Base-by-base conservation (phyloP, 2,888 invertebrate species). In the Rhingia rostrata region DNA sequence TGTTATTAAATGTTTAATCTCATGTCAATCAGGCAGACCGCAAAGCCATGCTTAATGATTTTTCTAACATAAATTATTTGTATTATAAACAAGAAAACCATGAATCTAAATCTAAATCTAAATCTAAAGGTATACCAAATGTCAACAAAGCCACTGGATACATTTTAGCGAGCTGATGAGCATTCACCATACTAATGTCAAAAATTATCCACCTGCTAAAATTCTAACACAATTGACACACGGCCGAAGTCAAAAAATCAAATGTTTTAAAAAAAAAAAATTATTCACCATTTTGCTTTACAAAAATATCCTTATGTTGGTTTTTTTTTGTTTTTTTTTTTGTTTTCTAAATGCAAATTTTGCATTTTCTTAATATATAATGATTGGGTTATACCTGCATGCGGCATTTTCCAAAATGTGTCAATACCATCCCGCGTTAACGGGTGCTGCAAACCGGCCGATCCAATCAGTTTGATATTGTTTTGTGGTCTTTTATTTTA, bases 321-420 rank as follows among this genome's bases (percentile, higher is more conserved):
- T n/a, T n/a, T n/a, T n/a, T n/a, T 47, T 63, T 37, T 33, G 45
- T 61, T 2, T 37, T 56, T 49, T 49, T 4, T n/a, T 12, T 37
- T 54, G n/a, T n/a, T 54, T 64, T 33, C 30, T 56, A 10, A 30
- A 3, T 7, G 30, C 45, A 35, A 30, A 9, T 35, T 53, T 58
- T 33, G 39, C 41, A 32, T 77, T 56, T 45, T 43, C 43, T 14
- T 35, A 54, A 12, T 54, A 14, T 33, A 54, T 4, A 77, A 45
- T 70, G 63, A 58, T 58, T 78, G 58, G 41, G 30, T 74, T 66
- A 92, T 92, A 96, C 96, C 96, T 95, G 96, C 96, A 92, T 96
- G 96, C 87, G 96, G 96, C 96, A 96, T 96, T 92, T 96, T 96
- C 95, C 95, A 96, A 92, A 95, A 95, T 88, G 95, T 94, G 90